Evolutionary conservation across 2,797 vertebrate genomes (phyloP), one percentile per base, ranked within the genome.

Genomic region (Paguma larvata): DNA sequence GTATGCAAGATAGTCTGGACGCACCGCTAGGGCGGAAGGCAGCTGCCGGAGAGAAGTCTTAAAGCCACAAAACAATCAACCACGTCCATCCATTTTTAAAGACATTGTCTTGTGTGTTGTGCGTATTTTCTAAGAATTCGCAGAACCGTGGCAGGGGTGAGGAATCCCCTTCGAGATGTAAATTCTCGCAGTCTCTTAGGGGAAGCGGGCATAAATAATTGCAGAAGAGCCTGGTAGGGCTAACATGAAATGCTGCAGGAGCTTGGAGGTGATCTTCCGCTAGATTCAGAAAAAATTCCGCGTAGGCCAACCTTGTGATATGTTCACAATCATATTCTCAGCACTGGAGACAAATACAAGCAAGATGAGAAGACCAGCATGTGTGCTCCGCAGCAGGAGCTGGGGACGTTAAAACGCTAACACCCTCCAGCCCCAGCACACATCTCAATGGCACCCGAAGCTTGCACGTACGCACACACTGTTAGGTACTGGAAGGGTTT

Each of bases 71-170:
- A 79, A 72, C 3, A 13, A 18, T 25, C 70, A 78, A 85, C 30
- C 53, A 51, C 9, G 68, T 7, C 15, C 9, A 1, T n/a, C n/a
- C 5, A 13, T 15, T 83, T 91, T n/a, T 9, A 25, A n/a, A 63
- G 23, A 30, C 6, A 32, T 89, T 32, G 44, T 48, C 85, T 16
- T 14, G 19, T 15, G 51, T 32, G 18, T 21, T 32, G 53, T 30
- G 63, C 23, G 67, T 77, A 16, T 92, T 85, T 93, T 41, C 53
- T 38, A 84, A 92, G 92, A 85, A 44, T 5, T 63, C n/a, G 63
- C 7, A 65, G 75, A 56, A 46, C 12, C 5, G 4, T 12, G 38
- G 46, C 18, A 23, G 9, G 25, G n/a, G 27, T 80, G 82, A 92
- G 56, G 75, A 34, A 38, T 25, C 32, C 4, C 34, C n/a, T 23